These are phyloP conservation scores for Oryzias dopingdopingensis DNA, from an alignment of 2,797 vertebrate genomes.

Conservation along the genomic window DNA sequence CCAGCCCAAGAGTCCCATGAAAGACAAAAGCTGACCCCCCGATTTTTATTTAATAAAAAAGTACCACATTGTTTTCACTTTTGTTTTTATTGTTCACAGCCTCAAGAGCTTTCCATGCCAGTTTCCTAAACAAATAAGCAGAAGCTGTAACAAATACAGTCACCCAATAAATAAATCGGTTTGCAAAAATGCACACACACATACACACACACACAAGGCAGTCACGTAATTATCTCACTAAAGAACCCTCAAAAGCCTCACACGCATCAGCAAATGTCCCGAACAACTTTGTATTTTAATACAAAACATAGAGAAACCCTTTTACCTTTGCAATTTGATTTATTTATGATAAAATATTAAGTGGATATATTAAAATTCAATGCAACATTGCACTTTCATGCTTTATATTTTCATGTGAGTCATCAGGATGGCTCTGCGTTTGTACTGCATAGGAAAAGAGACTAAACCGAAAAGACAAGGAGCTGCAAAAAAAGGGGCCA, in stretches of 20 bases:
- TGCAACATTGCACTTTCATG: constrained; percentile 46
- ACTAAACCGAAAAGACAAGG: constrained; percentile 28
- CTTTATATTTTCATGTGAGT: constrained; percentile 38
- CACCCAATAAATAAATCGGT: constrained; percentile 68
- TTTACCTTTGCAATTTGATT: constrained; percentile 26
- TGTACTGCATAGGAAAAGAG: constrained; percentile 44
- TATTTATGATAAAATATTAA: constrained; percentile 20
- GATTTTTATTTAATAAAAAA: constrained; percentile 5
- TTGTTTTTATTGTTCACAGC: constrained; percentile 70
- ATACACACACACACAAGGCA: constrained; percentile 52
- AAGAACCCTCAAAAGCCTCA: constrained; percentile 48
- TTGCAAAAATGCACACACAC: constrained; percentile 49
- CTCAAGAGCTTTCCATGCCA: constrained; percentile 69
- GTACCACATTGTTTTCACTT: background rate
- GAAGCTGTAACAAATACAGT: constrained; percentile 72
- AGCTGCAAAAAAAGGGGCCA: constrained; percentile 40
- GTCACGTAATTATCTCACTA: constrained; percentile 59
- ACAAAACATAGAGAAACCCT: constrained; percentile 57
- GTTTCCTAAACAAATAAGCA: constrained; percentile 57
- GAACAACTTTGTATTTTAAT: constrained; percentile 52
- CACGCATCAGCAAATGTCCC: constrained; percentile 63
- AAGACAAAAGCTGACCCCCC: too few species aligned
- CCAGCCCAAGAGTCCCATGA: too few species aligned
- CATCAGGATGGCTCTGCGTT: constrained; percentile 10
- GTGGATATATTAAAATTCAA: constrained; percentile 30